Conservation (phyloP, 2,113 vertebrate genomes). For the Chionomys nivalis region DNA sequence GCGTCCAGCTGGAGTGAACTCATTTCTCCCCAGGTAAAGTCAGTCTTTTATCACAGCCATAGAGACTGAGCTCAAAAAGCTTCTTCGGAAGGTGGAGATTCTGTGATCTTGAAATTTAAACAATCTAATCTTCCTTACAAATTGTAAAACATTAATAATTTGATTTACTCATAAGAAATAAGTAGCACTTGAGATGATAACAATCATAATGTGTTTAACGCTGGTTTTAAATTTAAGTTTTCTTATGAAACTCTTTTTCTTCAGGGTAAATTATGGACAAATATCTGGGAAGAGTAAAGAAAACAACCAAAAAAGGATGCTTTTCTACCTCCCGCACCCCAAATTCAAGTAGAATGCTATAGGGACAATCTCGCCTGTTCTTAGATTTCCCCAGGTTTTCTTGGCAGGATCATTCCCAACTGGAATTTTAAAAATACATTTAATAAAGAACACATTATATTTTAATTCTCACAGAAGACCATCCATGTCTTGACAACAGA, state of each 20-base stretch:
- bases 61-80: not conserved
- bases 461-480: not conserved
- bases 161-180: not conserved
- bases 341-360: not conserved
- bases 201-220: not conserved
- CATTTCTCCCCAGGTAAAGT: not conserved
- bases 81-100: not conserved
- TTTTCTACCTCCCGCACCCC: not conserved
- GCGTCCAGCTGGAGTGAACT: not conserved
- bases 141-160: conserved; percentile 26
- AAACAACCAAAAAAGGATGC: not conserved
- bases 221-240: not conserved
- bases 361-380: not conserved
- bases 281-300: not conserved
- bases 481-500: not conserved
- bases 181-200: conserved; percentile 36
- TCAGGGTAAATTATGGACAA: not conserved
- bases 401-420: not conserved
- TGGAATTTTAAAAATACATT: not conserved
- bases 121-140: conserved; percentile 13
- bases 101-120: conserved; percentile 26
- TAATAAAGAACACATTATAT: not conserved
- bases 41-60: not conserved
- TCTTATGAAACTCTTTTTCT: conserved; percentile 19
- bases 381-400: not conserved